These are phyloP conservation scores for Tamandua tetradactyla DNA, from an alignment of 2,797 vertebrate genomes.

Conservation along the genomic window DNA sequence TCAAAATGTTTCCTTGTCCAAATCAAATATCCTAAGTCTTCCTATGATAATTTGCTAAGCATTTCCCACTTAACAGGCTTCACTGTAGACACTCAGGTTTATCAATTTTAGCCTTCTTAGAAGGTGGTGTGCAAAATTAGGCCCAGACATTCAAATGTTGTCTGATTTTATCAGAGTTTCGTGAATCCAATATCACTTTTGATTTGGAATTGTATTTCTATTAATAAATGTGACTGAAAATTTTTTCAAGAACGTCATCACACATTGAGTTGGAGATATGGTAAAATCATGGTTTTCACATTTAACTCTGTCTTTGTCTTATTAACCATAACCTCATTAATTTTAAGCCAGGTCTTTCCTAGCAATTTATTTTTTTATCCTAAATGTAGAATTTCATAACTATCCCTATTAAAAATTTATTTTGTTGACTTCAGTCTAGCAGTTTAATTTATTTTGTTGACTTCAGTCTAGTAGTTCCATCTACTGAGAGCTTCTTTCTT, in stretches of 20 bases:
- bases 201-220: not conserved
- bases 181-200: not conserved
- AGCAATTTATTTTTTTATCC: not conserved
- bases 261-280: not conserved
- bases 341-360: not conserved
- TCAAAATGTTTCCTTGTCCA: not conserved
- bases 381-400: not conserved
- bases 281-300: not conserved
- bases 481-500: not conserved
- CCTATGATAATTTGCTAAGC: not conserved
- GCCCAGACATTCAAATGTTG: not conserved
- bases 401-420: not conserved
- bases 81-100: not conserved
- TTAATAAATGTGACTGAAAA: not conserved
- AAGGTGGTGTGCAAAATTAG: not conserved
- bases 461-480: not conserved
- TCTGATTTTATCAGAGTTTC: not conserved
- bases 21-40: not conserved
- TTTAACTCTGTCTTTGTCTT: not conserved
- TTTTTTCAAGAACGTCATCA: not conserved
- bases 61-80: not conserved
- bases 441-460: not conserved
- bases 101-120: not conserved
- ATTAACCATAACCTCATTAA: not conserved
- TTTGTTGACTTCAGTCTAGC: not conserved